These are phyloP conservation scores for Cliona cf. orientalis DNA, from an alignment of 37 sponge, comb jelly and placozoan species.

Conservation along the genomic window DNA sequence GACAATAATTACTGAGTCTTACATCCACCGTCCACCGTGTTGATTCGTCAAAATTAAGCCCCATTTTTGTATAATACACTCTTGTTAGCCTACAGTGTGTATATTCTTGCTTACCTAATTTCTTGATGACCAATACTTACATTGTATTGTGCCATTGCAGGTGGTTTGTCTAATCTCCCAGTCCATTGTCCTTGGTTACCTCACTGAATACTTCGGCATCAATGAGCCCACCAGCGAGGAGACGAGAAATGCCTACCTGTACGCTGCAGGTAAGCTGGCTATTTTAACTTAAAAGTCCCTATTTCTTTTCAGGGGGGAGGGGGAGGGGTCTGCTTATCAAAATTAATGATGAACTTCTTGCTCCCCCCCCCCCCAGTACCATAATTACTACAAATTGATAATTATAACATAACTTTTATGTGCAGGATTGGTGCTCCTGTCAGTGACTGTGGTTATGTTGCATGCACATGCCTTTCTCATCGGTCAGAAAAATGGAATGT, in stretches of 20 bases:
- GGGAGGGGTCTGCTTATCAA: no score
- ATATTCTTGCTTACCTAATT: neutral
- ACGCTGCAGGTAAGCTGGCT: slow-evolving; percentile 44
- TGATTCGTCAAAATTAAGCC: neutral
- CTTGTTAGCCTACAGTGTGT: neutral
- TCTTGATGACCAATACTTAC: neutral
- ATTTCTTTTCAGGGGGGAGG: no score
- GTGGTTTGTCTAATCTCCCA: slow-evolving; percentile 50
- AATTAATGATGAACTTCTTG: no score
- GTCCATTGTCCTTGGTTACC: slow-evolving; percentile 59
- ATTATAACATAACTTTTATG: neutral
- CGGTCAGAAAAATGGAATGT: slow-evolving; percentile 55
- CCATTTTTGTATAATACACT: neutral
- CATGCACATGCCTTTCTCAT: slow-evolving; percentile 46
- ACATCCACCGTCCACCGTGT: neutral
- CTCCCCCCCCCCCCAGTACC: no score
- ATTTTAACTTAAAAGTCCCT: no score
- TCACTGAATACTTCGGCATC: slow-evolving; percentile 54
- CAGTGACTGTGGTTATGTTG: slow-evolving; percentile 9
- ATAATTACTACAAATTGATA: no score
- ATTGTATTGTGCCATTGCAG: slow-evolving; percentile 23
- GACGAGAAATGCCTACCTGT: slow-evolving; percentile 67
- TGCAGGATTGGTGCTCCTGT: slow-evolving; percentile 39
- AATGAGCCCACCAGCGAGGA: slow-evolving; percentile 1
- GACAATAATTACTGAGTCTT: neutral